A percentile compares a stretch with the other conserved stretches of the same genome.
Conservation (phyloP, 2,888 invertebrate species). For the Andrena hattorfiana region DNA sequence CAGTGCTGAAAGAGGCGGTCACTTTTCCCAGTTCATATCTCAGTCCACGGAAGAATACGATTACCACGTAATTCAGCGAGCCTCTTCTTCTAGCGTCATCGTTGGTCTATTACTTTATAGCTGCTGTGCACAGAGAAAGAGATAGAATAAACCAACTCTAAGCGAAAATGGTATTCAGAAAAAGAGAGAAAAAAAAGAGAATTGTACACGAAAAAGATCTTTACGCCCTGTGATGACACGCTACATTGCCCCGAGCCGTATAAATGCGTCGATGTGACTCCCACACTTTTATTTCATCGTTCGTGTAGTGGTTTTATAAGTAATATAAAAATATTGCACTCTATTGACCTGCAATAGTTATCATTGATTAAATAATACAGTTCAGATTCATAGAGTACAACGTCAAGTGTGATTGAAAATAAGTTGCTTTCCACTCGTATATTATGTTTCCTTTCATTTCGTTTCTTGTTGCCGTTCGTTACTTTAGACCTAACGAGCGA, state of each 20-base stretch:
- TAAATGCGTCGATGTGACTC: conserved; percentile 50
- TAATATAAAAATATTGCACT: conserved; percentile 73
- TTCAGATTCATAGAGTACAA: conserved; percentile 64
- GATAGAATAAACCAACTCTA: conserved; percentile 59
- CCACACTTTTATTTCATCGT: conserved; percentile 49
- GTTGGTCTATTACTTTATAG: conserved; percentile 51
- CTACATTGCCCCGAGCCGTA: conserved; percentile 46
- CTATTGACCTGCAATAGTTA: conserved; percentile 69
- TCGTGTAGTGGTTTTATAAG: conserved; percentile 52
- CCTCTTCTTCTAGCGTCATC: conserved; percentile 55
- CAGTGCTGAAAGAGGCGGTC: conserved; percentile 74
- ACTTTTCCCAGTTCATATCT: conserved; percentile 53
- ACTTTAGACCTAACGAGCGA: conserved; percentile 31
- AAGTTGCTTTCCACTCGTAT: conserved; percentile 37
- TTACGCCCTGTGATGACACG: conserved; percentile 50
- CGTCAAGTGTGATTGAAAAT: conserved; percentile 41
- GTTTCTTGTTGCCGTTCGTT: background rate
- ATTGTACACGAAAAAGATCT: conserved; percentile 47
- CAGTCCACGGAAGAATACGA: conserved; percentile 47
- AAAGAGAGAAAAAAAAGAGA: conserved; percentile 20
- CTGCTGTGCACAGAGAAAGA: conserved; percentile 62
- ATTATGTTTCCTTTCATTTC: conserved; percentile 20
- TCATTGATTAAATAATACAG: conserved; percentile 55
- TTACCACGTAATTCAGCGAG: conserved; percentile 43
- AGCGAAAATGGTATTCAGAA: conserved; percentile 25